A percentile compares a stretch with the other conserved stretches of the same genome.
Evolutionary conservation across 2,797 vertebrate genomes (phyloP).

Genomic region (Galaxias olidus): DNA sequence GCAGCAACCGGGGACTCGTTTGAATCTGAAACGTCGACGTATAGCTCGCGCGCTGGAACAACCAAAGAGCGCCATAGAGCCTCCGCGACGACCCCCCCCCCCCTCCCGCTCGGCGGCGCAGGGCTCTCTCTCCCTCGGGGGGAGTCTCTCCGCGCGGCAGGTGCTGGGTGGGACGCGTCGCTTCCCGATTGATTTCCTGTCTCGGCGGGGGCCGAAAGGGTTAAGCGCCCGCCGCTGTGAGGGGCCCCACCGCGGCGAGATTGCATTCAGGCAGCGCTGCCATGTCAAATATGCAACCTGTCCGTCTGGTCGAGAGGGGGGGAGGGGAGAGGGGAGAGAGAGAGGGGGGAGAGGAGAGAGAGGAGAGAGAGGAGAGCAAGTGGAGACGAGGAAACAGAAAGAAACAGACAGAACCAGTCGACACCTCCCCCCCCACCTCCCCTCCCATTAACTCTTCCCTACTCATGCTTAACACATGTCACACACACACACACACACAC

Average conservation of each 20-base stretch:
- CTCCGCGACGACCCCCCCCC: no score
- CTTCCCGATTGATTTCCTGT: slow-evolving; percentile 66
- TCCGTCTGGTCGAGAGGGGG: slow-evolving; percentile 55
- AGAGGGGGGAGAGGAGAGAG: slow-evolving; percentile 1
- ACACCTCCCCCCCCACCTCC: no score
- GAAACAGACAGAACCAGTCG: neutral
- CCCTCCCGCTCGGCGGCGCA: no score
- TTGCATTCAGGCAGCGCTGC: slow-evolving; percentile 71
- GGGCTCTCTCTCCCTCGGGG: no score
- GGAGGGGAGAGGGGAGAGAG: neutral
- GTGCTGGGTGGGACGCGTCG: slow-evolving; percentile 37
- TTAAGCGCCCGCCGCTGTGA: slow-evolving; percentile 59
- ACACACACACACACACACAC: neutral
- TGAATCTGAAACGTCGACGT: no score
- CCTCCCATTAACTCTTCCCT: no score
- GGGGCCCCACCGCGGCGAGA: slow-evolving; percentile 52
- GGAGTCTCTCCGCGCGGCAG: no score
- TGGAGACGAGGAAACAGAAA: slow-evolving; percentile 20
- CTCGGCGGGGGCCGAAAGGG: slow-evolving; percentile 53
- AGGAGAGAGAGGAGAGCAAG: neutral
- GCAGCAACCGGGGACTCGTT: no score
- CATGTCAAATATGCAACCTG: slow-evolving; percentile 65
- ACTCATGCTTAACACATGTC: neutral
- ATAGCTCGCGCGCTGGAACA: no score
- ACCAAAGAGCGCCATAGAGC: no score